Evolutionary conservation across 30 jellyfish, hydroid and myxozoan species (phyloP), one percentile per base, ranked within the genome.

Genomic region (Morbakka virulenta): DNA sequence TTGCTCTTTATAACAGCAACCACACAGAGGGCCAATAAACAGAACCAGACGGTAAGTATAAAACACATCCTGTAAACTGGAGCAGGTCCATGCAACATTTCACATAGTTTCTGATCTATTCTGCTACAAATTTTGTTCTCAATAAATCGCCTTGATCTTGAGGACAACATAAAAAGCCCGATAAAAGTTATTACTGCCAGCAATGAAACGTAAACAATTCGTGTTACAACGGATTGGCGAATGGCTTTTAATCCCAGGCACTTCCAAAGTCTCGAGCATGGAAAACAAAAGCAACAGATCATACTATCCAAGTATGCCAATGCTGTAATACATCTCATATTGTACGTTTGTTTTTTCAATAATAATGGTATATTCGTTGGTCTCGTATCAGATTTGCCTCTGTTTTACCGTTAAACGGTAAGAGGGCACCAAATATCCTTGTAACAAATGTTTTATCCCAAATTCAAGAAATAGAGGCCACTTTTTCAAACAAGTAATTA

Each of bases 31-130:
- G 96, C 80, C 91, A 83, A 28, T 28, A 77, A n/a, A 22, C 74
- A 50, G 64, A 77, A 85, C 26, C 29, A 77, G 2, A 75, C 77
- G 32, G 89, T 62, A n/a, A 71, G 1, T 22, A 67, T 51, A 78
- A 90, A 85, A 50, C 83, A 78, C 33, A 90, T 64, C n/a, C 98
- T 67, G 41, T 90, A 90, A 0, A 90, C 96, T 6, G 98, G 98
- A 14, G 95, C 98, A 2, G 96, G 96, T 29, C 98, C 98, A 51
- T 84, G 98, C 34, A 90, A 29, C 14, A 63, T 57, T 52, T 90
- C 98, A 35, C 98, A 90, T 1, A 69, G 52, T 35, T 32, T 41
- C 32, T 48, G 87, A 0, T 96, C 96, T 9, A 90, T 62, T 64
- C 67, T 83, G 35, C 67, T 28, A 78, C 98, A 90, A 2, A 83